Evolutionary conservation across 2,113 vertebrate species (phyloP), one percentile per base, ranked within the genome.

Genomic region (Centropristis striata): DNA sequence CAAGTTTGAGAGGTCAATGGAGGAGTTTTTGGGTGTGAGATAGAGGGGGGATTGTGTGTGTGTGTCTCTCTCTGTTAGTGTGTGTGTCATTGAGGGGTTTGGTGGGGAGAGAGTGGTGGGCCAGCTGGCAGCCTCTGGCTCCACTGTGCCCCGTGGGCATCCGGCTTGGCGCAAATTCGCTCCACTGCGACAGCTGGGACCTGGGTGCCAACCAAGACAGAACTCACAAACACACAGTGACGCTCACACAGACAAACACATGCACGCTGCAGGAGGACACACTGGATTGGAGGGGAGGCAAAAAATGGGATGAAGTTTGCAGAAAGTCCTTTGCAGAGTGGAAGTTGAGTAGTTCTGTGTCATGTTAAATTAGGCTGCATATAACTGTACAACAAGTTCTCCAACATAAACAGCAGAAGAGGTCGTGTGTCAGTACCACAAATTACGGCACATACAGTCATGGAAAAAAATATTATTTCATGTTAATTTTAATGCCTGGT

Each of bases 111-210:
- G 50, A 57, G 55, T 47, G 54, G 71, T 42, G 85, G 84, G 88
- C 84, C 92, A 94, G 91, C 93, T 94, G 91, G 93, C 92, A 91
- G 78, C 86, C 81, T 80, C 86, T 84, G 83, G 82, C 86, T 88
- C 76, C 55, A 73, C 53, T 71, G 80, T 83, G 75, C 90, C 87
- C 84, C 37, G 25, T 65, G 91, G 89, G 92, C 75, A 89, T 91
- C 81, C 57, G 67, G 75, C 83, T 88, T 93, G 92, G 93, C 86
- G n/a, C 61, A 71, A 50, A 72, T 50, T 78, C 47, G 64, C 74
- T 67, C 21, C 51, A 47, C 79, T 63, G 90, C 59, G 65, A 88
- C 93, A 93, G 87, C 89, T 90, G 92, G 87, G 89, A 84, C 80
- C 68, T 57, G 50, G 66, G 78, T 79, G 83, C 84, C 88, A 86